Evolutionary conservation across 1,140 invertebrate genomes (phyloP).

Genomic region (Neoseiulus cucumeris): DNA sequence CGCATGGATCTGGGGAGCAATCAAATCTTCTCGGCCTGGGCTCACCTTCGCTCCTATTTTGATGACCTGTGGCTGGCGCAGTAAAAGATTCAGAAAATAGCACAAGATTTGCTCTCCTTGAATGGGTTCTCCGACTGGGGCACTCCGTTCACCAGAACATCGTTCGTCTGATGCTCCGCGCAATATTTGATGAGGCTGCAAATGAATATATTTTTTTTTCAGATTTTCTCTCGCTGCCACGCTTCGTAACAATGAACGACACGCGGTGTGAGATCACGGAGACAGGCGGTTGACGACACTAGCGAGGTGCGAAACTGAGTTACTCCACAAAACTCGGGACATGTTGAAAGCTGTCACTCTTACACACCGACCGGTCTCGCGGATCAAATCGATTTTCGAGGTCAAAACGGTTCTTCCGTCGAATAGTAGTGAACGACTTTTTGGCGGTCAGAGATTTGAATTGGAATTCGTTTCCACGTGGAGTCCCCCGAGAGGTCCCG

Average conservation of each 20-base stretch:
- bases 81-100: conserved; percentile 16
- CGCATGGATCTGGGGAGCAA: too few species aligned
- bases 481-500: too few species aligned
- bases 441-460: too few species aligned
- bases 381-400: too few species aligned
- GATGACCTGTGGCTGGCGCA: neutral
- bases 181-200: conserved; percentile 29
- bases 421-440: too few species aligned
- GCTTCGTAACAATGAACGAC: neutral
- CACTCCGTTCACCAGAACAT: conserved; percentile 29
- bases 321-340: neutral
- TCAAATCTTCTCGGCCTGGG: too few species aligned
- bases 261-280: too few species aligned
- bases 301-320: neutral
- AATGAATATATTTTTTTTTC: conserved; percentile 12
- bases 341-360: too few species aligned
- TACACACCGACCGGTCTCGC: too few species aligned
- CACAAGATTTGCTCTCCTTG: conserved; percentile 27
- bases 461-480: too few species aligned
- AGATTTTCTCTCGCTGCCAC: neutral
- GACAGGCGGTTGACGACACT: neutral
- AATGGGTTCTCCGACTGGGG: conserved; percentile 30
- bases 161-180: conserved; percentile 26
- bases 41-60: too few species aligned
- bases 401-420: too few species aligned